A percentile compares a stretch with the other conserved stretches of the same genome.
Conservation (phyloP, 2,888 invertebrate genomes). For the Ornithoptera alexandrae region DNA sequence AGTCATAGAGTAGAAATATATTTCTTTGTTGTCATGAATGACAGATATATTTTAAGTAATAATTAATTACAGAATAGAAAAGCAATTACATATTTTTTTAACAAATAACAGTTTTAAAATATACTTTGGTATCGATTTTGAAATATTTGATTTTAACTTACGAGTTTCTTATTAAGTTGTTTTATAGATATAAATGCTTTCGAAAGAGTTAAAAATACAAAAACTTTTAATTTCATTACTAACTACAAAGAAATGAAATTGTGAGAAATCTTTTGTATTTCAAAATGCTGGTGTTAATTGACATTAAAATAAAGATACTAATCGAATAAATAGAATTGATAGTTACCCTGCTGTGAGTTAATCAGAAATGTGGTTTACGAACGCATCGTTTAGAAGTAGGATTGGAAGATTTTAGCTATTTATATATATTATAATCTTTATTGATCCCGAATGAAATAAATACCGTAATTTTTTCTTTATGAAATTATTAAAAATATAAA, state of each 20-base stretch:
- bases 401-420: background rate
- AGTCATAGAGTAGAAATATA: conserved; percentile 23
- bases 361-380: background rate
- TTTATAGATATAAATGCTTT: too few relatives aligned
- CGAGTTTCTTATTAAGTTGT: too few relatives aligned
- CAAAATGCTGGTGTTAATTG: too few relatives aligned
- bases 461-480: background rate
- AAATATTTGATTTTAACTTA: too few relatives aligned
- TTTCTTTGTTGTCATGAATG: conserved; percentile 6
- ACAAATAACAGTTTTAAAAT: too few relatives aligned
- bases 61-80: background rate
- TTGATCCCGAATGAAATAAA: background rate
- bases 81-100: too few relatives aligned
- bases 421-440: background rate
- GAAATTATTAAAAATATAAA: background rate
- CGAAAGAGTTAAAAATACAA: background rate
- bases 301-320: too few relatives aligned
- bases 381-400: background rate
- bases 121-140: too few relatives aligned
- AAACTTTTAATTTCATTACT: background rate
- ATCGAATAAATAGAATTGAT: too few relatives aligned
- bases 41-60: conserved; percentile 4
- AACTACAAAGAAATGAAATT: background rate
- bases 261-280: too few relatives aligned
- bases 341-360: background rate